Percentiles rank a stretch among this genome's conserved stretches.
Evolutionary conservation across 2,113 vertebrate genomes (phyloP).

Genomic region (Daboia siamensis): DNA sequence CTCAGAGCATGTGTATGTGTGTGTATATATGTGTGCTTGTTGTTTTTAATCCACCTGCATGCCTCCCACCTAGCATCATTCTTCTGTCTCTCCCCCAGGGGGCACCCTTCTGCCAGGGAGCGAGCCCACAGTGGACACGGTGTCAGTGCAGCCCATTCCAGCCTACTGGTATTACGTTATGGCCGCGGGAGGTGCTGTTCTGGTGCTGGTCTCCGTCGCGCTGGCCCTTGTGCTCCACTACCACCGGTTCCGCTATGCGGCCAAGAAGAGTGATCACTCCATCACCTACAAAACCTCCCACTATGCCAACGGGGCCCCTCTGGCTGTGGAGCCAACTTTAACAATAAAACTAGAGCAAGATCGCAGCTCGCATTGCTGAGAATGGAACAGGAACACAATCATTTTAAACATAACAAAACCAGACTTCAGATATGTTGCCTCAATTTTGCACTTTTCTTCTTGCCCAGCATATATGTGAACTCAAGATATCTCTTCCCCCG

Average conservation of each 20-base stretch:
- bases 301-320: slow-evolving; percentile 80
- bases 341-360: slow-evolving; percentile 94
- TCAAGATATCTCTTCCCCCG: slow-evolving; percentile 64
- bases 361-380: slow-evolving; percentile 83
- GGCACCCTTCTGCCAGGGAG: slow-evolving; percentile 91
- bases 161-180: slow-evolving; percentile 99
- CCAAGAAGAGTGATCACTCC: slow-evolving; percentile 97
- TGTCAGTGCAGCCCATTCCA: slow-evolving; percentile 92
- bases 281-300: slow-evolving; percentile 98
- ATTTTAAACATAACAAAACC: slow-evolving; percentile 62
- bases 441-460: slow-evolving; percentile 84
- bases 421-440: slow-evolving; percentile 78
- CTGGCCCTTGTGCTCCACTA: slow-evolving; percentile 92
- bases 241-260: slow-evolving; percentile 92
- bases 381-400: slow-evolving; percentile 58
- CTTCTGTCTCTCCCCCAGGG: slow-evolving; percentile 98
- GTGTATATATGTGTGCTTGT: not conserved
- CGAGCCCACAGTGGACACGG: slow-evolving; percentile 97
- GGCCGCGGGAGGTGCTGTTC: slow-evolving; percentile 90
- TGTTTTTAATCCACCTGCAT: slow-evolving; percentile 74
- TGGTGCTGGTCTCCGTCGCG: slow-evolving; percentile 89
- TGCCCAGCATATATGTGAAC: slow-evolving; percentile 71
- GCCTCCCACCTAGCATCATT: slow-evolving; percentile 90
- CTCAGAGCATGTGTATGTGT: slow-evolving; percentile 71
- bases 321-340: slow-evolving; percentile 87